Evolutionary conservation across 2,113 vertebrate genomes (phyloP).

Genomic region (Centropristis striata): DNA sequence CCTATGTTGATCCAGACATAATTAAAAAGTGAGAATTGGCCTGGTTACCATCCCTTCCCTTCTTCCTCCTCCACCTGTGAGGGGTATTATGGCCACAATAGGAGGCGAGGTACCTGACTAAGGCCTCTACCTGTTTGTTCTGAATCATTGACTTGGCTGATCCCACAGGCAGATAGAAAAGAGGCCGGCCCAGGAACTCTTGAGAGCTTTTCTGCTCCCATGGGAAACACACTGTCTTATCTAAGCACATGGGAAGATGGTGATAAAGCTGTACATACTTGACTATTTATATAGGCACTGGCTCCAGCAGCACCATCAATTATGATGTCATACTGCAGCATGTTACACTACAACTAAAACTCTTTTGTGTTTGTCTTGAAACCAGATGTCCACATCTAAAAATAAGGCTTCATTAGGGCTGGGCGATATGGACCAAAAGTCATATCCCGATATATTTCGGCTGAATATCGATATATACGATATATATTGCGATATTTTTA

Average conservation of each 20-base stretch:
- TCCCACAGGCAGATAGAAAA: slow-evolving; percentile 53
- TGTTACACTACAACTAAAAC: not conserved
- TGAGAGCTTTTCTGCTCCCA: slow-evolving; percentile 27
- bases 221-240: slow-evolving; percentile 57
- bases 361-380: not conserved
- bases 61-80: slow-evolving; percentile 40
- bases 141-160: slow-evolving; percentile 68
- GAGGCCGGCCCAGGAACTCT: slow-evolving; percentile 24
- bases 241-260: slow-evolving; percentile 32
- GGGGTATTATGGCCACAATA: slow-evolving; percentile 62
- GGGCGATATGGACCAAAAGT: no score
- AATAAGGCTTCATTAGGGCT: not conserved
- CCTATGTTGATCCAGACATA: slow-evolving; percentile 50
- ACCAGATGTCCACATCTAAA: not conserved
- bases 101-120: slow-evolving; percentile 50
- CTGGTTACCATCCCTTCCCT: slow-evolving; percentile 21
- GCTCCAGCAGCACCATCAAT: not conserved
- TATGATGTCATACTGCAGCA: not conserved
- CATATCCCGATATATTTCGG: no score
- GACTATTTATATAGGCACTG: not conserved
- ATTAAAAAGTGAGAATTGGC: slow-evolving; percentile 53
- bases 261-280: slow-evolving; percentile 19
- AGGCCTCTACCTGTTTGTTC: slow-evolving; percentile 61
- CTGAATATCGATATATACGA: no score
- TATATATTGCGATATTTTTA: no score